These are phyloP conservation scores for Gastrophryne carolinensis DNA, from an alignment of 2,797 vertebrate genomes.

Conservation along the genomic window DNA sequence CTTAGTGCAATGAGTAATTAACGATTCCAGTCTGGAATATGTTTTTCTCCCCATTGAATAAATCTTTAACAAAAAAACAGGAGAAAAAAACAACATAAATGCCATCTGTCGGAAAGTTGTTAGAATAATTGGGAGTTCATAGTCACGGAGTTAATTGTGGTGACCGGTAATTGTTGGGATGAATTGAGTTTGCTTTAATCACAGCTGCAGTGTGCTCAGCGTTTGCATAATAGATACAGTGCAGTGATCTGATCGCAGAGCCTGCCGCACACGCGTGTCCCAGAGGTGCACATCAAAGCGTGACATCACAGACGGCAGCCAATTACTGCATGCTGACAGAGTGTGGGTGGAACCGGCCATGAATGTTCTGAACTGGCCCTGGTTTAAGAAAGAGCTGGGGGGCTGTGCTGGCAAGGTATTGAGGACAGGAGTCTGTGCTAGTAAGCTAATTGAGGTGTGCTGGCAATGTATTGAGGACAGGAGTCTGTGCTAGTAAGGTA, in stretches of 20 bases:
- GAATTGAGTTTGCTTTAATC: not conserved
- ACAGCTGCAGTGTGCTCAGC: not conserved
- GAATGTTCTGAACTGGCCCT: not conserved
- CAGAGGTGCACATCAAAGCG: not conserved
- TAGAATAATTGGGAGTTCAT: not conserved
- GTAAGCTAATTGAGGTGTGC: too few relatives aligned
- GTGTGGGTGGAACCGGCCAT: not conserved
- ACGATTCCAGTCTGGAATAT: not conserved
- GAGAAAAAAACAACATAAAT: not conserved
- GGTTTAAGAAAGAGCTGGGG: not conserved
- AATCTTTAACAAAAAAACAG: not conserved
- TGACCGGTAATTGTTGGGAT: not conserved
- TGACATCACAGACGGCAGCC: slow-evolving; percentile 1
- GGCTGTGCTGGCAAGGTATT: not conserved
- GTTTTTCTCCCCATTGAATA: not conserved
- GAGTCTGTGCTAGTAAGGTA: too few relatives aligned
- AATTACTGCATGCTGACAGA: not conserved
- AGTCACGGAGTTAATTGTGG: not conserved
- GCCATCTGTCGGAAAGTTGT: not conserved
- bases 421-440: not conserved
- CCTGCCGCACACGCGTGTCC: not conserved
- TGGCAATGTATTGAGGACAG: too few relatives aligned
- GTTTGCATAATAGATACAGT: not conserved
- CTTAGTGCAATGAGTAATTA: slow-evolving; percentile 28
- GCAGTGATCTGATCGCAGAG: not conserved